Evolutionary conservation across 2,888 invertebrate species (phyloP), one percentile per base, ranked within the genome.

Genomic region (Macrosoma leucophasiata): DNA sequence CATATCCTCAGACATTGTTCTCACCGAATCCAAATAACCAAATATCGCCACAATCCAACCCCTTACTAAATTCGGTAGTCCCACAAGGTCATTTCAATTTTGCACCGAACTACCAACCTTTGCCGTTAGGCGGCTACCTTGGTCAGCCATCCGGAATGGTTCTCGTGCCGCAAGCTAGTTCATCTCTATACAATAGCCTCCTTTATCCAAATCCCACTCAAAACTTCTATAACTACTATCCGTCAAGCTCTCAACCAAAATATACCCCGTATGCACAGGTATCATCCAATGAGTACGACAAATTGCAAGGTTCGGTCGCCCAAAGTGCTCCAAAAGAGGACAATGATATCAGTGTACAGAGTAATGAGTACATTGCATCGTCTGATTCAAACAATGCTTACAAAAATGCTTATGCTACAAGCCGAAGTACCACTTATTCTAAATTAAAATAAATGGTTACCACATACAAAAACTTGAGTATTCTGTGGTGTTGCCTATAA

Each of bases 181-280:
- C 74, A 7, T 62, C 67, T 13, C 43, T 70, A 4, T 81, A 78
- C 34, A 76, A 64, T 33, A 76, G 74, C 33, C 49, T 76, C 9
- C 40, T 69, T 0, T 72, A 77, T 33, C 62, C 66, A 1, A 74
- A 69, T 32, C 70, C 76, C 3, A 55, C 60, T 1, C 81, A 76
- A 43, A 70, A 62, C 24, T 59, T 79, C 12, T 77, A 74, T 36
- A 78, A 75, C 32, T 84, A 81, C 32, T 74, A 77, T 39, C 77
- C 78, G 12, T 50, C 66, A 2, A 71, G 61, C 40, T 50, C 72
- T 4, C 84, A 81, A 51, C 58, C 63, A 0, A 79, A 77, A 39
- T 75, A 76, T 32, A 67, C 59, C 11, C 46, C 68, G 13, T 74
- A 74, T 33, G 48, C 58, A 2, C 48, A 65, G 2, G 55, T 63